Conservation (phyloP, 2,888 invertebrate genomes). For the Acholoe squamosa region DNA sequence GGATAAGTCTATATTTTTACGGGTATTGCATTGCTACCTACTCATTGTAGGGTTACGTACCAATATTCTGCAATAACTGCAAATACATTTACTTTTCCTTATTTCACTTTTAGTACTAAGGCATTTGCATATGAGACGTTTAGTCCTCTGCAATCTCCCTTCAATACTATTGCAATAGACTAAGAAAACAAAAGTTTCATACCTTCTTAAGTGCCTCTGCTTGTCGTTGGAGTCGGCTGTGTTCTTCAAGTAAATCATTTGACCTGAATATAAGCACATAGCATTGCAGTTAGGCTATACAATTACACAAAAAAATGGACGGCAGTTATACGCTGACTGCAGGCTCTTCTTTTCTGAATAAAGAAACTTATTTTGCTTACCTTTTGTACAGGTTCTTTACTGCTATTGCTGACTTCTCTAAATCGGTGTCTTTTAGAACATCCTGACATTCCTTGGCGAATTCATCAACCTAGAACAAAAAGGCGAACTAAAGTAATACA, state of each 20-base stretch:
- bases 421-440: background rate
- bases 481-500: too few relatives aligned
- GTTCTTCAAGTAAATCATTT: background rate
- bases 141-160: background rate
- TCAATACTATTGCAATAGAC: background rate
- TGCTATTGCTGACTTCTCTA: slow-evolving; percentile 32
- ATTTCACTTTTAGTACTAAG: background rate
- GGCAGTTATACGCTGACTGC: background rate
- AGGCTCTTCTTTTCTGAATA: background rate
- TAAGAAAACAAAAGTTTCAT: background rate
- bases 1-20: slow-evolving; percentile 58
- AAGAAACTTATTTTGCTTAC: background rate
- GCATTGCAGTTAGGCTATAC: background rate
- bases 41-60: background rate
- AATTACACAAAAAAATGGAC: background rate
- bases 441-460: slow-evolving; percentile 3
- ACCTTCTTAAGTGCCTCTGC: slow-evolving; percentile 34
- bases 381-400: slow-evolving; percentile 40
- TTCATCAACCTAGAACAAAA: slow-evolving; percentile 4
- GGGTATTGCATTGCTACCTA: background rate
- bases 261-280: background rate
- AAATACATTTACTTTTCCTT: background rate
- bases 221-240: background rate
- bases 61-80: background rate
- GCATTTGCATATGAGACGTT: background rate